These are phyloP conservation scores for Ochotona princeps DNA, from an alignment of 2,113 vertebrate species.

Conservation along the genomic window DNA sequence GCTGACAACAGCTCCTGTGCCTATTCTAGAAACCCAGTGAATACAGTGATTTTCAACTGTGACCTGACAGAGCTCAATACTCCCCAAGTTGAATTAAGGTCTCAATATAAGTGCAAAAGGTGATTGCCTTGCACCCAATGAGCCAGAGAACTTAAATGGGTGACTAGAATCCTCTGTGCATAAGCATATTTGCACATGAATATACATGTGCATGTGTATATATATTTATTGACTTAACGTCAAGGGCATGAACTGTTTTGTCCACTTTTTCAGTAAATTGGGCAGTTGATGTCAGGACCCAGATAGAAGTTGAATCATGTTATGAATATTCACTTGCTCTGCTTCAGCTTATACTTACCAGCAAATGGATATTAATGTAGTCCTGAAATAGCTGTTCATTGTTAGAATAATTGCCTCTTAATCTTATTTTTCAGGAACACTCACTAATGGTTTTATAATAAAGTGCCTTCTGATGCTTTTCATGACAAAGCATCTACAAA, in stretches of 20 bases:
- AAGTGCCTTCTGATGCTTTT: neutral
- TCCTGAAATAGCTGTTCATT: slow-evolving; percentile 15
- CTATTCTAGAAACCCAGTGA: neutral
- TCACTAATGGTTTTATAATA: slow-evolving; percentile 6
- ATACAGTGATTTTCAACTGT: neutral
- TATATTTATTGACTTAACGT: neutral
- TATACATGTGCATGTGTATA: neutral
- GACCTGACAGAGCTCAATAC: neutral
- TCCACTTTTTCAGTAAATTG: neutral
- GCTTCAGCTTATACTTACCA: neutral
- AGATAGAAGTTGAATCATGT: neutral
- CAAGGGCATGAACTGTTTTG: neutral
- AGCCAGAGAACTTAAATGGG: neutral
- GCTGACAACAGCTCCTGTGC: neutral
- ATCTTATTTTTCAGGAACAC: neutral
- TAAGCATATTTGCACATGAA: no score
- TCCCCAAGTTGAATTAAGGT: neutral
- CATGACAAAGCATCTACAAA: neutral
- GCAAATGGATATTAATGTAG: neutral
- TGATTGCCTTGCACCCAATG: neutral
- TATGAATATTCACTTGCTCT: neutral
- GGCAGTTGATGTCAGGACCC: neutral
- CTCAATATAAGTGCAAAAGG: neutral
- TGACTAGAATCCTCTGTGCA: neutral
- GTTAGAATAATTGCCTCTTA: neutral